Base-by-base conservation (phyloP, 2,888 invertebrate genomes). In the Pharmacophagus antenor region DNA sequence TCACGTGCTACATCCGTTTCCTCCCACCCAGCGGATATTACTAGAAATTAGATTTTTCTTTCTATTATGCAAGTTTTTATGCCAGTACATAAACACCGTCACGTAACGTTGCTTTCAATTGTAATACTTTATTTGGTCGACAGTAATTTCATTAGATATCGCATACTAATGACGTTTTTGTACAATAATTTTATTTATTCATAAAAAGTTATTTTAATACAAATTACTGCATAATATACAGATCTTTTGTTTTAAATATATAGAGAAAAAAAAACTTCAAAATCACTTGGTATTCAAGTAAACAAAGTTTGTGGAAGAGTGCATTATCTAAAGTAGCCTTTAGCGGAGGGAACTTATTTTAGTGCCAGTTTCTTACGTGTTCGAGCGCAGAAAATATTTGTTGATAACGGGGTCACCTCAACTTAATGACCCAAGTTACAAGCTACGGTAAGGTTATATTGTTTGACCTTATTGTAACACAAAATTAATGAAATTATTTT, bases 1-100 rank as follows among this genome's bases (percentile, higher is more conserved):
- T 51, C 60, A 60, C 60, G 60, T 47, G 46, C 60, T 37, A 46
- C 8, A 23, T 48, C 20, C n/a, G 46, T 56, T 37, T 37, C 8
- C 37, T 48, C 20, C n/a, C 44, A 27, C 55, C 51, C 47, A 46
- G 41, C 50, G 49, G 55, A 60, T 50, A 51, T 27, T 53, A 31
- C 23, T 42, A 46, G 21, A 31, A 37, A 47, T 47, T 58, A 18
- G 46, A 31, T 17, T 17, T 27, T 27, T 27, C n/a, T n/a, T n/a
- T n/a, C n/a, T 31, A 31, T 10, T 31, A 15, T 31, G 31, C 10
- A 31, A 10, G 10, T 31, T 10, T 12, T 31, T 10, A 31, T 3
- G 31, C 15, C 10, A 31, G 31, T 31, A 10, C 31, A 31, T 31
- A 12, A 10, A 10, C 10, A n/a, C n/a, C n/a, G n/a, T n/a, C n/a